Conservation (phyloP, 2,113 vertebrate species). For the Leiothrix lutea region DNA sequence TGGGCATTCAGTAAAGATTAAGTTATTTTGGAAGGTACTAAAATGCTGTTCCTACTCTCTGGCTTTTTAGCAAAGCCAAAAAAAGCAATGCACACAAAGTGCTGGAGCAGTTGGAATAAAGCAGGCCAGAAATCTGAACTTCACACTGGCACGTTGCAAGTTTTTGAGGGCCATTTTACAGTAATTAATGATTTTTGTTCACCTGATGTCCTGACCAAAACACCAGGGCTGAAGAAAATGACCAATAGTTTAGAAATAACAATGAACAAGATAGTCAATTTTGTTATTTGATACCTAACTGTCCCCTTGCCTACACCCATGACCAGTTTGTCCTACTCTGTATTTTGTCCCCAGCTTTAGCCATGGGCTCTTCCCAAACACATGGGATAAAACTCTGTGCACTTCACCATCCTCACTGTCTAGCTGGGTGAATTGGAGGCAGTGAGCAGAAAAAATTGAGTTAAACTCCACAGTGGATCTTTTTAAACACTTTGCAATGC, state of each 20-base stretch:
- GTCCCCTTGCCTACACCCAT: background rate
- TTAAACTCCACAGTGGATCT: background rate
- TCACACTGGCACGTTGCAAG: background rate
- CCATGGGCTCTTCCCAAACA: background rate
- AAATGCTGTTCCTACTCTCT: background rate
- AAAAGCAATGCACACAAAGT: background rate
- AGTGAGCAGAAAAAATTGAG: background rate
- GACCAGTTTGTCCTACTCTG: background rate
- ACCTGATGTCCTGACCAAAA: background rate
- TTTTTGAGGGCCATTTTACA: background rate
- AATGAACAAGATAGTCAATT: background rate
- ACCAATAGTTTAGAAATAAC: background rate
- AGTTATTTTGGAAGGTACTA: background rate
- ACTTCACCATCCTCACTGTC: background rate
- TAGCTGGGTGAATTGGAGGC: background rate
- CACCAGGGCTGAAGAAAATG: background rate
- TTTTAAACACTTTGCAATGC: background rate
- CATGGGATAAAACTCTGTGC: background rate
- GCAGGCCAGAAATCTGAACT: background rate
- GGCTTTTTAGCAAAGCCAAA: background rate
- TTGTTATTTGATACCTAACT: background rate
- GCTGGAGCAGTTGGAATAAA: background rate
- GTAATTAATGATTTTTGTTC: background rate
- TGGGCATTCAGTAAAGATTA: background rate
- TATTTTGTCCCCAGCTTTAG: background rate